Evolutionary conservation across 92 coral and sea anemone species (phyloP).

Genomic region (Plumapathes pennacea): DNA sequence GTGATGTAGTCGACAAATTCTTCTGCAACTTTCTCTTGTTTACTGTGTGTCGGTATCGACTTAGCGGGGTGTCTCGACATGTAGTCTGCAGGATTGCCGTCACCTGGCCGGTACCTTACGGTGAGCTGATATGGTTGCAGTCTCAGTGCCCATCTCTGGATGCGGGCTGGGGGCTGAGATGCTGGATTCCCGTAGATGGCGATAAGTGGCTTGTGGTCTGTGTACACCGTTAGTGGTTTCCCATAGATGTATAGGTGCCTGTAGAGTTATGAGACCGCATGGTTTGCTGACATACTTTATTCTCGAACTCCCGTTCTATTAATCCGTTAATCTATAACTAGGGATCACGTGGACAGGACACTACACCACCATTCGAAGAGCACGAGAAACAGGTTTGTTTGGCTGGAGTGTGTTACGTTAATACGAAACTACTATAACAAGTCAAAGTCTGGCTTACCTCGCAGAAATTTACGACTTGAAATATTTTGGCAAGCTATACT

Average conservation of each 20-base stretch:
- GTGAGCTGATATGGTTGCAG: conserved; percentile 48
- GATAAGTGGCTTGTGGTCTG: conserved; percentile 55
- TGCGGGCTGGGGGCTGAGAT: conserved; percentile 35
- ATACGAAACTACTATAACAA: too few species aligned
- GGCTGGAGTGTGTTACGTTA: too few species aligned
- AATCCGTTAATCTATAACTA: too few species aligned
- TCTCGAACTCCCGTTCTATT: too few species aligned
- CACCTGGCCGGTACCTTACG: conserved; percentile 27
- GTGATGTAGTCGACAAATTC: conserved; percentile 50
- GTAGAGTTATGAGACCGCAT: too few species aligned
- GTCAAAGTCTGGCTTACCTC: too few species aligned
- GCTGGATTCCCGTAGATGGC: conserved; percentile 26
- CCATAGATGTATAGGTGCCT: conserved; percentile 36
- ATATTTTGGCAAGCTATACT: too few species aligned
- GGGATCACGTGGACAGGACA: too few species aligned
- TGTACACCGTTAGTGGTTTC: conserved; percentile 41
- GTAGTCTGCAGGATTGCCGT: conserved; percentile 45
- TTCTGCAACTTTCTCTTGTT: conserved; percentile 57
- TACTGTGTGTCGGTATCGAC: conserved; percentile 11
- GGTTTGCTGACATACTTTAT: too few species aligned
- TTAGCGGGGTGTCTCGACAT: conserved; percentile 35
- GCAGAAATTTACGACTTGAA: too few species aligned
- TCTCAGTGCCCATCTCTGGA: conserved; percentile 39
- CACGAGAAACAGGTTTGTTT: too few species aligned
- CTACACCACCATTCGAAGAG: too few species aligned